Percentiles rank a stretch among this genome's conserved stretches.
These are phyloP conservation scores for Cephus pygmeus DNA, from an alignment of 2,888 invertebrate genomes.

Conservation along the genomic window DNA sequence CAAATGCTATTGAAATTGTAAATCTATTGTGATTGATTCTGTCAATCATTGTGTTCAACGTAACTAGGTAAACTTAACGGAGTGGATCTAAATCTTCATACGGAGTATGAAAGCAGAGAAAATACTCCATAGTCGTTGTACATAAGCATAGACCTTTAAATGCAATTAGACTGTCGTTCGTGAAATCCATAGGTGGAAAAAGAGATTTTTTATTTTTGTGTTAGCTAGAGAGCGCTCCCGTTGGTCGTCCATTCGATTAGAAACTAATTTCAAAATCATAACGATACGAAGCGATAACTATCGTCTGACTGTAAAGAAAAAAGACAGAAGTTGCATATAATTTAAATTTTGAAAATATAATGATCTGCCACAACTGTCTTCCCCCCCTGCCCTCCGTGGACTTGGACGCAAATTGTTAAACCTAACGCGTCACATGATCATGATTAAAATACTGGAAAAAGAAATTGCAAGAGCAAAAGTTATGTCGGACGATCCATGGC, in stretches of 20 bases:
- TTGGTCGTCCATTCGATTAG: neutral
- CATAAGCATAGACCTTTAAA: conserved; percentile 6
- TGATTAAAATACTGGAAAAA: neutral
- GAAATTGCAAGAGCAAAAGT: neutral
- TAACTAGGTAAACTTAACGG: conserved; percentile 38
- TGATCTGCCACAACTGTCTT: neutral
- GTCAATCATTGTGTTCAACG: conserved; percentile 60
- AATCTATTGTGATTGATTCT: conserved; percentile 52
- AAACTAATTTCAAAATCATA: neutral
- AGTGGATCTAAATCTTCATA: conserved; percentile 1
- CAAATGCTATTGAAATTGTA: conserved; percentile 39
- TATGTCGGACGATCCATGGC: neutral
- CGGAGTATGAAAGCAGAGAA: neutral
- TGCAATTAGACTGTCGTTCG: neutral
- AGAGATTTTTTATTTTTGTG: neutral
- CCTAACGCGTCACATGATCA: neutral
- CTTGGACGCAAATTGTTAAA: neutral
- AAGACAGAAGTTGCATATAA: neutral
- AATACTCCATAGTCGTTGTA: conserved; percentile 9
- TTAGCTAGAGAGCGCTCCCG: neutral
- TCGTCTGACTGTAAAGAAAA: neutral
- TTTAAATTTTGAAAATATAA: neutral
- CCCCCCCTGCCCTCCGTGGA: too few relatives aligned
- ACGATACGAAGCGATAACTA: neutral
- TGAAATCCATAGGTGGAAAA: neutral